Evolutionary conservation across 2,888 invertebrate genomes (phyloP).

Genomic region (Drosophila paranaensis): DNA sequence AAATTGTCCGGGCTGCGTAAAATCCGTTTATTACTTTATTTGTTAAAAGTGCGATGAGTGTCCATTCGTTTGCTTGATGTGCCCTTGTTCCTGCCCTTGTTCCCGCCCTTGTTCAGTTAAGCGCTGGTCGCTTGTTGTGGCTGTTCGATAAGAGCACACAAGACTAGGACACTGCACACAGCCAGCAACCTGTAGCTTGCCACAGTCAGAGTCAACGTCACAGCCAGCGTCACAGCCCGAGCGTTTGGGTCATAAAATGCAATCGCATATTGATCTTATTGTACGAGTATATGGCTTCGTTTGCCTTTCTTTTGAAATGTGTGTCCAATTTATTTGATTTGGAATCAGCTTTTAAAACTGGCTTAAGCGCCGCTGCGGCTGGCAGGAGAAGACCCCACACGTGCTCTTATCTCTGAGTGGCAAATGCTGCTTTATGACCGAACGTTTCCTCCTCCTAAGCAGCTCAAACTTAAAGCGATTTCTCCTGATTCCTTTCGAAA

Average conservation of each 20-base stretch:
- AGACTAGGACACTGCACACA: conserved; percentile 9
- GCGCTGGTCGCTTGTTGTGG: conserved; percentile 29
- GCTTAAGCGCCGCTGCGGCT: conserved; percentile 27
- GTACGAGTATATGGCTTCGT: conserved; percentile 21
- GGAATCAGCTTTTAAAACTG: conserved; percentile 62
- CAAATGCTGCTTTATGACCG: conserved; percentile 44
- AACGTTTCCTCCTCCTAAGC: conserved; percentile 25
- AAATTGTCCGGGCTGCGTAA: conserved; percentile 70
- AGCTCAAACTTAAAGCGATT: conserved; percentile 11
- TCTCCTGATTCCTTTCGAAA: conserved; percentile 1
- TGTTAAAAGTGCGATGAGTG: conserved; percentile 51
- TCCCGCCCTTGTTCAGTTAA: conserved; percentile 10
- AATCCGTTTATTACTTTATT: conserved; percentile 81
- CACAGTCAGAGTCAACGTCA: background rate
- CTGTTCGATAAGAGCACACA: conserved; percentile 52
- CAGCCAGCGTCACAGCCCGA: no score
- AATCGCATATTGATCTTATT: conserved; percentile 70
- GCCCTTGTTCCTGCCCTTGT: background rate
- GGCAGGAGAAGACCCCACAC: conserved; percentile 17
- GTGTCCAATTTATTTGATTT: conserved; percentile 70
- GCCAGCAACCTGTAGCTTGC: conserved; percentile 68
- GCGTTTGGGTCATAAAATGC: conserved; percentile 54
- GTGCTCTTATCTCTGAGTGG: conserved; percentile 51
- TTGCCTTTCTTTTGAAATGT: conserved; percentile 36
- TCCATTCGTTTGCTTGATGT: conserved; percentile 29